Evolutionary conservation across 2,113 vertebrate species (phyloP), one percentile per base, ranked within the genome.

Genomic region (Kryptolebias marmoratus): DNA sequence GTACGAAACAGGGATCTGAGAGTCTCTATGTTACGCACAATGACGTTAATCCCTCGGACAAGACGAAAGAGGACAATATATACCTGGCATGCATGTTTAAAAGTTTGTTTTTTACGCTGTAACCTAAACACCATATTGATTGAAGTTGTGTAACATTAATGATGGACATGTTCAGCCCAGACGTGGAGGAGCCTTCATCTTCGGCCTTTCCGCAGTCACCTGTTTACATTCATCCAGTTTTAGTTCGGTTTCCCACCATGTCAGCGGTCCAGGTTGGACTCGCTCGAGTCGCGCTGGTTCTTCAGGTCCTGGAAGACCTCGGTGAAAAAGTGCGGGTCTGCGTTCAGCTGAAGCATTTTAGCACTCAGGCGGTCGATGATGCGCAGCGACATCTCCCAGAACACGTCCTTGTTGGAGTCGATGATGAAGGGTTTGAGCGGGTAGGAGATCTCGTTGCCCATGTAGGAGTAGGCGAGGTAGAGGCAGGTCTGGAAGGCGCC

Each of bases 361-460:
- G 93, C 91, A 87, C 98, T 99, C 85, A 98, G 94, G 90, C 93
- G 94, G 89, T 96, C 82, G 90, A 99, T 98, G 93, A 98, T 94
- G 80, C 92, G 87, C 80, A 99, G 94, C 72, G 96, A 96, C 66
- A 94, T 95, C 64, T 98, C 95, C 97, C 97, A 99, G 92, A 99
- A 98, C 75, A 95, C 93, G 79, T 97, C 97, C 90, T 96, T 96
- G 92, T 97, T 95, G 53, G 95, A 83, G 68, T 98, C 96, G 87
- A 94, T 95, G 73, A 99, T 95, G 86, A 99, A 99, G 67, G 98
- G 98, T 90, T 98, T 98, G 80, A 99, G 95, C 0, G 98, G 98
- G 90, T 99, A 99, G 47, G 98, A 99, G 90, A 99, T 99, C 91
- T 99, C 98, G 84, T 96, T 97, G 87, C 98, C 98, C 95, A 99